These are phyloP conservation scores for Heterochromis multidens DNA, from an alignment of 2,113 vertebrate species.

Conservation along the genomic window DNA sequence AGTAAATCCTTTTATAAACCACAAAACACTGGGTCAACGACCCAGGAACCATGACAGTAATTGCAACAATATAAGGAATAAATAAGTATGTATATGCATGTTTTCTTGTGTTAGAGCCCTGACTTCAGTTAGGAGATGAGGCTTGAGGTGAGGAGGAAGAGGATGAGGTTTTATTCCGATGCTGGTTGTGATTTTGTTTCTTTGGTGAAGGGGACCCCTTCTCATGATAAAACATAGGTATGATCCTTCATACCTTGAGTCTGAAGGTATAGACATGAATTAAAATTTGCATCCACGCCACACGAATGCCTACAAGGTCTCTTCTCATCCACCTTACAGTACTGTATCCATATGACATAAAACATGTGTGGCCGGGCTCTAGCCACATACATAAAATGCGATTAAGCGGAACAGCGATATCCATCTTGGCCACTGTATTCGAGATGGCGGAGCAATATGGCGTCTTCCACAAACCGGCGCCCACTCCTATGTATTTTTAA, in stretches of 20 bases:
- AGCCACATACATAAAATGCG: not conserved
- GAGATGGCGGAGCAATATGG: not conserved
- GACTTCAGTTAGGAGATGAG: not conserved
- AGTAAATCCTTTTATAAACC: too few relatives aligned
- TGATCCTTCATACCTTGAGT: not conserved
- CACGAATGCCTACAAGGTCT: not conserved
- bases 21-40: too few relatives aligned
- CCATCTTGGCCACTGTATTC: not conserved
- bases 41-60: too few relatives aligned
- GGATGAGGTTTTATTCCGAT: not conserved
- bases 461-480: not conserved
- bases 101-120: not conserved
- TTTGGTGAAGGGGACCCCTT: too few relatives aligned
- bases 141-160: not conserved
- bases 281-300: not conserved
- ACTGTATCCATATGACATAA: too few relatives aligned
- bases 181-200: not conserved
- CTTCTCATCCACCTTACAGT: too few relatives aligned
- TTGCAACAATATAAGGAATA: not conserved
- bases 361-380: not conserved
- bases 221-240: not conserved
- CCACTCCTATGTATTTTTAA: not conserved
- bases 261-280: not conserved
- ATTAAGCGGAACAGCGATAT: not conserved
- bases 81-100: not conserved